A percentile compares a stretch with the other conserved stretches of the same genome.
phyloP scores from a whole-genome alignment of 2,113 vertebrate species.

The Parus major region DNA sequence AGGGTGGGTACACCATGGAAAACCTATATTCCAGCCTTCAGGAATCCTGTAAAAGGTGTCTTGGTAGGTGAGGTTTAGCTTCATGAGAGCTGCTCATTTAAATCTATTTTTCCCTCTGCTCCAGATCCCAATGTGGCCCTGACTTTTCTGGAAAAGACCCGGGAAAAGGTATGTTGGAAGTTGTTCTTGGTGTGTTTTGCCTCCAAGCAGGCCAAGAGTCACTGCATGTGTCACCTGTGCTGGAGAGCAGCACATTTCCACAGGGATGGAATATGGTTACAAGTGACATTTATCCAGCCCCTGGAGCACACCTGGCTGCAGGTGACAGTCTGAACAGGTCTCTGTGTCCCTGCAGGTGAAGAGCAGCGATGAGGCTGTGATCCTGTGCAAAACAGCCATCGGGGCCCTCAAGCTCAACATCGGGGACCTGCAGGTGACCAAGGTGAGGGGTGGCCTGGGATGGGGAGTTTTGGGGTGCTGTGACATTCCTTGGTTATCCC shows the following conservation, averaged over 20 bases:
- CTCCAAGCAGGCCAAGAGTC: rapidly evolving
- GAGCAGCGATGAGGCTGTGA: conserved; percentile 91
- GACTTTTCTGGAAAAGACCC: conserved; percentile 94
- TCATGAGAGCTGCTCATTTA: background rate
- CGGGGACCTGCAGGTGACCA: conserved; percentile 92
- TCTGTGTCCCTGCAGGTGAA: conserved; percentile 82
- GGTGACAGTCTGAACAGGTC: background rate
- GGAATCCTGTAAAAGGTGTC: rapidly evolving
- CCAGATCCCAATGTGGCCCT: conserved; percentile 91
- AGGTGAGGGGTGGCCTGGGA: conserved; percentile 73
- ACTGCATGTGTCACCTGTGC: rapidly evolving
- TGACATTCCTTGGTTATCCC: background rate
- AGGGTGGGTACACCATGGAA: rapidly evolving
- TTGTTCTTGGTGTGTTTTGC: background rate
- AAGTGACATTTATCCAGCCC: background rate
- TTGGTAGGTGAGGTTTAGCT: background rate
- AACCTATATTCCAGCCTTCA: background rate
- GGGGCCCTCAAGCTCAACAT: conserved; percentile 94
- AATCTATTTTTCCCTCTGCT: background rate
- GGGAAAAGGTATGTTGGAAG: conserved; percentile 84
- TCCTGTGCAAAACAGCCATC: conserved; percentile 93
- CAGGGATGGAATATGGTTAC: rapidly evolving
- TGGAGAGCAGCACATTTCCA: background rate
- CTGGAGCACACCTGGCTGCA: background rate
- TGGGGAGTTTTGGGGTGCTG: background rate